Evolutionary conservation across 2,113 vertebrate genomes (phyloP).

Genomic region (Heterochromis multidens): DNA sequence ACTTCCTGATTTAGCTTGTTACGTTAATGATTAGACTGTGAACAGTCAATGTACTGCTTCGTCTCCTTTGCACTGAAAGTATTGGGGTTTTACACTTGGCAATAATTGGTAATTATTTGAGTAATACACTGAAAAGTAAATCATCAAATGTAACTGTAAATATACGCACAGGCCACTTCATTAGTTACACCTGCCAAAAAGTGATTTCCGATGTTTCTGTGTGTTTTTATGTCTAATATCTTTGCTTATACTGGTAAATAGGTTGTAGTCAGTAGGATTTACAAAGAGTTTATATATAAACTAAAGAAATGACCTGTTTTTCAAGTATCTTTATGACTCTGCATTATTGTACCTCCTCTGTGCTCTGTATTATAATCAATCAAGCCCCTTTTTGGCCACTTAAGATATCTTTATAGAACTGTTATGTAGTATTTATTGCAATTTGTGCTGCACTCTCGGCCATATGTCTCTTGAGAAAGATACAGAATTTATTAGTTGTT

Average conservation of each 20-base stretch:
- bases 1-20: background rate
- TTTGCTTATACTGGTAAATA: background rate
- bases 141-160: background rate
- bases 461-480: too few species aligned
- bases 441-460: too few species aligned
- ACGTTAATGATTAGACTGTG: background rate
- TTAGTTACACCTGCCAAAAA: background rate
- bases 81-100: background rate
- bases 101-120: too few species aligned
- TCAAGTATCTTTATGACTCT: too few species aligned
- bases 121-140: background rate
- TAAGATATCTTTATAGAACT: too few species aligned
- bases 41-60: background rate
- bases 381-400: too few species aligned
- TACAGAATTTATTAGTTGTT: too few species aligned
- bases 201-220: background rate
- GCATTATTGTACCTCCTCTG: too few species aligned
- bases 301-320: too few species aligned
- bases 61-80: background rate
- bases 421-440: too few species aligned
- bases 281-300: background rate
- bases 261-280: background rate
- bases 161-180: background rate
- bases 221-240: background rate
- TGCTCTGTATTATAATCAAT: too few species aligned